phyloP scores from a whole-genome alignment of 2,113 vertebrate genomes.

The human region DNA sequence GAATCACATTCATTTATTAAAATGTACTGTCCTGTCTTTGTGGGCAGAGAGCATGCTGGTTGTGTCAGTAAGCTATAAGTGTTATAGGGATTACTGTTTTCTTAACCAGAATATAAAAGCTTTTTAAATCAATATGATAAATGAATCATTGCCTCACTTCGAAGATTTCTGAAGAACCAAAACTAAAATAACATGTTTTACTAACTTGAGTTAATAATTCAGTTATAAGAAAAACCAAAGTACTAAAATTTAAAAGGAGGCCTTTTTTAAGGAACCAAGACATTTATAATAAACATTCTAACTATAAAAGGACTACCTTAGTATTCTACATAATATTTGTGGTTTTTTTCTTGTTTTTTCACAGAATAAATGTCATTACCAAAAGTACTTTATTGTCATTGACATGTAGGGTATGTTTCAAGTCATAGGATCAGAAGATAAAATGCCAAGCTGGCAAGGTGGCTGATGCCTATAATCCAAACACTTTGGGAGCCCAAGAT shows the following conservation, averaged over 20 bases:
- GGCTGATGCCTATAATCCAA: no score
- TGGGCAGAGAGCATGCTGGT: slow-evolving; percentile 68
- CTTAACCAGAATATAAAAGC: slow-evolving; percentile 31
- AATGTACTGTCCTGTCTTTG: background rate
- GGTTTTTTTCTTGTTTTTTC: background rate
- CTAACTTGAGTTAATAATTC: background rate
- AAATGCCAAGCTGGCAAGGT: background rate
- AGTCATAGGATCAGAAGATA: background rate
- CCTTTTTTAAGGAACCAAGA: background rate
- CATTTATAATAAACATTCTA: background rate
- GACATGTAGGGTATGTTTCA: background rate
- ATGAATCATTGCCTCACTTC: background rate
- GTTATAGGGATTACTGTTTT: background rate
- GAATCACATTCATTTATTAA: slow-evolving; percentile 63
- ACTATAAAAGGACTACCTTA: background rate
- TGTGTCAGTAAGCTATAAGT: slow-evolving; percentile 65
- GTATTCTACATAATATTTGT: background rate
- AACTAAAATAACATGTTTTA: background rate
- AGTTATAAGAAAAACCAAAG: background rate
- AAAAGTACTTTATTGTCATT: background rate
- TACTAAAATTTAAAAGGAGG: slow-evolving; percentile 16
- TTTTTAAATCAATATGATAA: background rate
- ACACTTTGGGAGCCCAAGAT: no score
- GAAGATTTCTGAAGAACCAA: background rate
- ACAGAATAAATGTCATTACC: background rate